phyloP scores from a whole-genome alignment of 2,888 invertebrate genomes.

The Abscondita cerata region DNA sequence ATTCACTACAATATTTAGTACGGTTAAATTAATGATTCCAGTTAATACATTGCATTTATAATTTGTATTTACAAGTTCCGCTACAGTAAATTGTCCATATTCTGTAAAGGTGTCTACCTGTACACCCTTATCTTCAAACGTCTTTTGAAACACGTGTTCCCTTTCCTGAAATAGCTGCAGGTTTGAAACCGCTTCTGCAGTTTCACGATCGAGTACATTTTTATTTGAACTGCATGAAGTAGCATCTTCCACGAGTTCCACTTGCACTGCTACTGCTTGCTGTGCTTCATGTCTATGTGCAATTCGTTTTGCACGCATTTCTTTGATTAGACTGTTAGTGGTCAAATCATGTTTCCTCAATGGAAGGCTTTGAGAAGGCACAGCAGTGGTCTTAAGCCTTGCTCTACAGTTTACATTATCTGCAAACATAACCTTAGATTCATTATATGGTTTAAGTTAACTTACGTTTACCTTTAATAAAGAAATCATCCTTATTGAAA shows the following conservation, averaged over 20 bases:
- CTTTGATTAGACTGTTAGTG: too few species aligned
- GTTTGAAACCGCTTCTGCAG: not conserved
- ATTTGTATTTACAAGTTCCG: not conserved
- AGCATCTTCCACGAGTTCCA: not conserved
- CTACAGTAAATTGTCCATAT: not conserved
- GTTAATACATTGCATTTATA: not conserved
- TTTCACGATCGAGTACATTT: not conserved
- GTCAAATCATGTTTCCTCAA: not conserved
- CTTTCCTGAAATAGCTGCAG: not conserved
- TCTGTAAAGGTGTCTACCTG: not conserved
- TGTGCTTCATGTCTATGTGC: too few species aligned
- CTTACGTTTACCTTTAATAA: too few species aligned
- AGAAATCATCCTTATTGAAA: too few species aligned
- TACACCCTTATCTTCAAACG: not conserved
- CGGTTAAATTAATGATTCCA: not conserved
- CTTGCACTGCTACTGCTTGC: not conserved
- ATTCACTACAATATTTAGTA: too few species aligned
- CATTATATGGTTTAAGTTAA: too few species aligned
- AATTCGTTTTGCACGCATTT: too few species aligned
- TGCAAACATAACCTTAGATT: too few species aligned
- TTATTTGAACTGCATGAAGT: not conserved
- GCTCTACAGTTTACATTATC: not conserved
- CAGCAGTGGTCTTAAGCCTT: not conserved
- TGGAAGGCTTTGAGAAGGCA: constrained; percentile 1
- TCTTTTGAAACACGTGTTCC: not conserved